Base-by-base conservation (phyloP, 1,140 invertebrate genomes). In the Ylistrum balloti region DNA sequence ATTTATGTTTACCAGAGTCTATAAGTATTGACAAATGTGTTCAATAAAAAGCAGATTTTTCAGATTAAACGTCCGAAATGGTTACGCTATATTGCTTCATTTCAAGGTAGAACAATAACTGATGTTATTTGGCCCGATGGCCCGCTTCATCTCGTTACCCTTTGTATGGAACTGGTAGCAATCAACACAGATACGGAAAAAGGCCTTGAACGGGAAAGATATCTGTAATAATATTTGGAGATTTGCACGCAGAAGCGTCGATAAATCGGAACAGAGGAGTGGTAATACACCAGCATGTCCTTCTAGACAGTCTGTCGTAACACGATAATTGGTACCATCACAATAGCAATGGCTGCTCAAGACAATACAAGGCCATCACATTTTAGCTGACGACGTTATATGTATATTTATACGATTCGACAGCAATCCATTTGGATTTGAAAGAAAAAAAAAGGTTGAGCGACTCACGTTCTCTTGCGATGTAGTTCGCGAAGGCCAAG, bases 161-260 rank as follows among this genome's bases (percentile, higher is more conserved):
- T 45, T 9, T 45, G 17, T 45, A 9, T 9, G 41, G 41, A 74
- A 17, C 5, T 74, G 22, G 28, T 28, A 28, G 56, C 56, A 28
- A 74, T 74, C 3, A 28, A 74, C 9, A 28, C 22, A 5, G 11
- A n/a, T 74, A 74, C 28, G 1, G 28, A 74, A n/a, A 74, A 74
- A 1, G n/a, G 17, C 56, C 56, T 74, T 74, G 56, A 74, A 74
- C 15, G 17, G 56, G 56, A 74, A 74, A 28, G 56, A 74, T 74
- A 74, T 74, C 56, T n/a, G 56, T 74, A 28, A 74, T 45, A 74
- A 74, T 74, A 74, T 74, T 74, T 74, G 22, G 56, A n/a, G 56
- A 5, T 28, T 74, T 74, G 56, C 56, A 74, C 15, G 56, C 56
- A 74, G 22, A 5, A 28, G 56, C 0, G 56, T 74, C 56, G 22